Evolutionary conservation across 2,113 vertebrate species (phyloP), one percentile per base, ranked within the genome.

Genomic region (Notechis scutatus): DNA sequence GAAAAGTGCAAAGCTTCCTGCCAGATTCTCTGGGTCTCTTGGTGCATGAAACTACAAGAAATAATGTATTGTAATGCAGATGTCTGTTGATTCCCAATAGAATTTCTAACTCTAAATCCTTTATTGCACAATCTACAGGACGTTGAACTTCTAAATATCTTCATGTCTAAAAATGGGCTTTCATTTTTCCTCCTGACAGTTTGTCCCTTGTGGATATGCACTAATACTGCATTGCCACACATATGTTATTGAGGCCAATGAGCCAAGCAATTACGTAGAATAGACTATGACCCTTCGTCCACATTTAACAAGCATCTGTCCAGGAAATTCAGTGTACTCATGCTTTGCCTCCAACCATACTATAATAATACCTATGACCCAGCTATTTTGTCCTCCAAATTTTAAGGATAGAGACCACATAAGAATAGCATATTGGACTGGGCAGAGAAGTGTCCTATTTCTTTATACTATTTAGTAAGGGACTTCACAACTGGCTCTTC

Each of bases 41-140:
- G 95, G 94, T 94, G 93, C 92, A 93, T 93, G 94, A 96, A 97
- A 94, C 90, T 93, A 97, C 96, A 97, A 94, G 96, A 96, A 96
- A 96, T 95, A 95, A 94, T 91, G 94, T 74, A 97, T 95, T 97
- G 94, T 97, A 95, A 97, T 97, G 96, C 95, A 97, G 97, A 97
- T 97, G 94, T 95, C 96, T 95, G 96, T 92, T 94, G 95, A 96
- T 95, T 97, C 97, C 95, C 96, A 90, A 93, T 45, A 95, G 96
- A 96, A 95, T 96, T 95, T 93, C 95, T 94, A 69, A 95, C 94
- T 95, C 87, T 94, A 92, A 97, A 96, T 95, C 96, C 96, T 97
- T 97, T 96, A 96, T 94, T 94, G 64, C 45, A 54, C 94, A 95
- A 96, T 95, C 96, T 95, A 94, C 20, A 5, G 96, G 96, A 96